Conservation (phyloP, 1,140 invertebrate species). For the Mamestra configurata region DNA sequence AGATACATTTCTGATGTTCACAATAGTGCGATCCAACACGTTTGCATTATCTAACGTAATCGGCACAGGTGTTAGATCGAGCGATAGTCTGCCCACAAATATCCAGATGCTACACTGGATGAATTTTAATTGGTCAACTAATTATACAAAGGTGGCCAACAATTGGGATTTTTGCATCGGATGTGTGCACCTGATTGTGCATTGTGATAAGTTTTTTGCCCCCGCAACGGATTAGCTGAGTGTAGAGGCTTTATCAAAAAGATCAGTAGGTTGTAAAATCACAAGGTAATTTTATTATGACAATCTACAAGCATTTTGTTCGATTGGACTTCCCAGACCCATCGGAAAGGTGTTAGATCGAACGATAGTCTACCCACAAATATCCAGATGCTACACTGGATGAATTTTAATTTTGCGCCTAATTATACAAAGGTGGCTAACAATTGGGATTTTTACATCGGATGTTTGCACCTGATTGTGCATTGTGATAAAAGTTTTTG, state of each 20-base stretch:
- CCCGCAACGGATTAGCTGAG: too few relatives aligned
- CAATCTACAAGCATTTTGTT: too few relatives aligned
- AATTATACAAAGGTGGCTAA: background rate
- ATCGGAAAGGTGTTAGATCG: slow-evolving; percentile 37
- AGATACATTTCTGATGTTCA: background rate
- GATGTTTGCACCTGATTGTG: background rate
- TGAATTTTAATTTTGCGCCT: slow-evolving; percentile 14
- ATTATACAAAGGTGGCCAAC: background rate
- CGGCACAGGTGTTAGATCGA: slow-evolving; percentile 32
- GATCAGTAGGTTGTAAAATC: too few relatives aligned
- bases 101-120: background rate
- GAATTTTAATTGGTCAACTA: slow-evolving; percentile 12
- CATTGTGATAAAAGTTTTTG: background rate
- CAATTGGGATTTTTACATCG: background rate
- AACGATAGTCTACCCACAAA: background rate
- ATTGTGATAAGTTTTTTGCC: too few relatives aligned
- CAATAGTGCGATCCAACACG: slow-evolving; percentile 16
- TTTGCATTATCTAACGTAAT: slow-evolving; percentile 18
- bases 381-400: background rate
- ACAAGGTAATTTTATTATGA: too few relatives aligned
- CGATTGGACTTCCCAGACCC: too few relatives aligned
- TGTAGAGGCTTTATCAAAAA: too few relatives aligned
- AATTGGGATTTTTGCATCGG: background rate
- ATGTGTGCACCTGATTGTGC: too few relatives aligned
- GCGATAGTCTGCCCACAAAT: slow-evolving; percentile 1